Percentiles rank a stretch among this genome's conserved stretches.
Conservation (phyloP, 2,888 invertebrate genomes). For the Phrixothrix hirtus region DNA sequence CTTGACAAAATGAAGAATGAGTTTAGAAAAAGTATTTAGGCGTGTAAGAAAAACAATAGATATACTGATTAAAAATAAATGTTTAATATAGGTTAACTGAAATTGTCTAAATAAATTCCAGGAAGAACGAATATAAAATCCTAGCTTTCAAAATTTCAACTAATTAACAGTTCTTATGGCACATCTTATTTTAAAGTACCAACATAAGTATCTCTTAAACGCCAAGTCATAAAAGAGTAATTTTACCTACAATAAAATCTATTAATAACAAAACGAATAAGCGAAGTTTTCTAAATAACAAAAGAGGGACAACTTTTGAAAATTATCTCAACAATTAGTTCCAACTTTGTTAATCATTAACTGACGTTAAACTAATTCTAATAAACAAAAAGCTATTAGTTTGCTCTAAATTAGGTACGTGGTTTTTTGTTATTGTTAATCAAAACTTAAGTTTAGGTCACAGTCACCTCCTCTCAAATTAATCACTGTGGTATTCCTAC, state of each 20-base stretch:
- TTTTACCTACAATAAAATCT: neutral
- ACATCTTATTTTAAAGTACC: neutral
- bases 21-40: too few relatives aligned
- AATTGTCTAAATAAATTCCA: neutral
- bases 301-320: neutral
- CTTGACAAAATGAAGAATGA: too few relatives aligned
- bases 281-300: neutral
- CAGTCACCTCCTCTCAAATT: constrained; percentile 2
- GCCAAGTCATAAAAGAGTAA: constrained; percentile 1
- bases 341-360: constrained; percentile 7
- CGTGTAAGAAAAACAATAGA: too few relatives aligned
- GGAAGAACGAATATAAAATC: neutral
- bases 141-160: too few relatives aligned
- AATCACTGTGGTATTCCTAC: neutral
- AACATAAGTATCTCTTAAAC: neutral
- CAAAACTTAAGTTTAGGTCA: constrained; percentile 7
- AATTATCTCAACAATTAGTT: constrained; percentile 5
- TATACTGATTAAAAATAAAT: neutral
- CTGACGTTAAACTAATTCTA: constrained; percentile 12
- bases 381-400: constrained; percentile 14
- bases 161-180: neutral
- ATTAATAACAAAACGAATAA: neutral
- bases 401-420: constrained; percentile 12
- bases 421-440: constrained; percentile 16
- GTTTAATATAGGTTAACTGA: neutral